Base-by-base conservation (phyloP, 2,888 invertebrate species). In the Alloplasta piceator region DNA sequence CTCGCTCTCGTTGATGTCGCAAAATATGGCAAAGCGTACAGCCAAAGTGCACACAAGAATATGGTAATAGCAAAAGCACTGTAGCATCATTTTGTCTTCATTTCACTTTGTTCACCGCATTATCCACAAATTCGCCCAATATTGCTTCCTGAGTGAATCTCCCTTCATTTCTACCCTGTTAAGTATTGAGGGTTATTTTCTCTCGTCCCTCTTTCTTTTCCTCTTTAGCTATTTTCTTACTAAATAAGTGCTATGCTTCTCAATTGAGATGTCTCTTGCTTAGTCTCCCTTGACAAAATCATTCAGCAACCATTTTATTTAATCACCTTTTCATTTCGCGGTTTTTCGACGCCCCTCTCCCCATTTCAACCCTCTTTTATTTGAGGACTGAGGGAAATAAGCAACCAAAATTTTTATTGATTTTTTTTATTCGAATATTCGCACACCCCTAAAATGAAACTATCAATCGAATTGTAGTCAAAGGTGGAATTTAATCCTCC, bases 51-150 rank as follows among this genome's bases (percentile, higher is more conserved):
- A 41, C 48, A 41, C 26, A 12, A 38, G 60, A 36, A 12, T n/a
- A 12, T 10, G 38, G 6, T 16, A 10, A n/a, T 9, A 9, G 61
- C 52, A 9, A 36, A 46, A 52, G 38, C 63, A 76, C 67, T 26
- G 80, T 80, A 67, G 58, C 75, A 61, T 76, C 71, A 66, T 72
- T 80, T 76, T 76, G 71, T 80, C 80, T 80, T 80, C 71, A 76
- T 76, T 80, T 61, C 67, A 56, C 67, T 76, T 76, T 72, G 80
- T 76, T 61, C 67, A 41, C 72, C 67, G 50, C 66, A 76, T 76
- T 26, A 26, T 3, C 26, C 26, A 26, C 26, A 26, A 26, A 26
- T 26, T 26, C 26, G 75, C 76, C 76, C 61, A 72, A 80, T 76
- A 76, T 26, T 26, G 26, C 75, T 55, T 55, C 67, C 48, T 66